A percentile compares a stretch with the other conserved stretches of the same genome.
Evolutionary conservation across 2,113 vertebrate species (phyloP).

Genomic region (Mungos mungo): DNA sequence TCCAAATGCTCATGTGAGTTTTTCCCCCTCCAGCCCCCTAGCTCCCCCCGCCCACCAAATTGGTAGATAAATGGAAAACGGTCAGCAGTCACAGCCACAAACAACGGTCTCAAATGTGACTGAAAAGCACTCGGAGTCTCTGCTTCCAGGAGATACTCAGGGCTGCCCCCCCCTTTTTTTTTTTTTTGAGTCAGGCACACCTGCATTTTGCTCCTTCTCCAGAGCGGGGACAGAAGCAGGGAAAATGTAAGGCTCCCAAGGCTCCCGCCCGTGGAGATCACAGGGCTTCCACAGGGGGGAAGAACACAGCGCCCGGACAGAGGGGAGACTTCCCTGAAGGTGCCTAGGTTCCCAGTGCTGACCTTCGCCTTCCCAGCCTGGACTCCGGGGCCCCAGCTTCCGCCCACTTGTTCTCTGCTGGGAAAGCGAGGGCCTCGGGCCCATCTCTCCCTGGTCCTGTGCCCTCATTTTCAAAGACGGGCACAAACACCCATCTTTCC

Average conservation of each 20-base stretch:
- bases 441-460: neutral
- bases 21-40: neutral
- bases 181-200: neutral
- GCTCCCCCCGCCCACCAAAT: neutral
- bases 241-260: neutral
- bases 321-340: neutral
- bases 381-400: neutral
- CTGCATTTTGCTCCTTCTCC: constrained; percentile 18
- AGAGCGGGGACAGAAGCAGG: neutral
- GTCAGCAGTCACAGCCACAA: neutral
- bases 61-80: neutral
- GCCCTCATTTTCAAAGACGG: constrained; percentile 37
- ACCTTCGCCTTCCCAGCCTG: neutral
- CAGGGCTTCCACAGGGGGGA: neutral
- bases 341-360: neutral
- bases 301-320: neutral
- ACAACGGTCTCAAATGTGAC: neutral
- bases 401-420: neutral
- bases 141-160: constrained; percentile 15
- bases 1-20: constrained; percentile 12
- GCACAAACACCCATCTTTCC: neutral
- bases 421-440: neutral
- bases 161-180: neutral
- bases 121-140: neutral
- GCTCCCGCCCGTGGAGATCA: neutral